Conservation (phyloP, 2,113 vertebrate genomes). For the Prionailurus viverrinus region DNA sequence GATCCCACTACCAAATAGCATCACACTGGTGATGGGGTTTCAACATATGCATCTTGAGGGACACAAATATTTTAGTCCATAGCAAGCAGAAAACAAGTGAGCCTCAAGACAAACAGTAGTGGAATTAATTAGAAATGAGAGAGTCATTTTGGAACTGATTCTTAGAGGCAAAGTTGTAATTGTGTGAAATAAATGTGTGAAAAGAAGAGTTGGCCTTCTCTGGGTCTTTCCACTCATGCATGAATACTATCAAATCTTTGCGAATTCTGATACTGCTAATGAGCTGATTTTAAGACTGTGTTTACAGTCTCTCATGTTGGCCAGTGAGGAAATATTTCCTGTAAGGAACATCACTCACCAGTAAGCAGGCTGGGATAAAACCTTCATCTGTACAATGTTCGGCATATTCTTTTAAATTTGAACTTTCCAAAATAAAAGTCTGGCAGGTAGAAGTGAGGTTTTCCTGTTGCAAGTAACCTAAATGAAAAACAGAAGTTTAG, state of each 20-base stretch:
- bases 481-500: conserved; percentile 71
- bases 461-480: conserved; percentile 98
- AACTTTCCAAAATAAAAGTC: conserved; percentile 96
- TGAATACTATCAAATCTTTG: not conserved
- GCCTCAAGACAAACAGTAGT: not conserved
- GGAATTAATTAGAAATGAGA: conserved; percentile 11
- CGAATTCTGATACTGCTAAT: not conserved
- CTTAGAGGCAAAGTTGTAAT: not conserved
- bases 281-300: not conserved
- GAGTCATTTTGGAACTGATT: conserved; percentile 33
- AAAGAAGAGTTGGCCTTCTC: not conserved
- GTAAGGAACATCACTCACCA: conserved; percentile 90
- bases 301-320: not conserved
- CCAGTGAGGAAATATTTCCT: conserved; percentile 32
- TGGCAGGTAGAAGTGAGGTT: conserved; percentile 93
- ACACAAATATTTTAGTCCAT: not conserved
- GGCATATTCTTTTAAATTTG: conserved; percentile 97
- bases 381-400: conserved; percentile 96
- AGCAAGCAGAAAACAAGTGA: not conserved
- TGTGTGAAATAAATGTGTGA: not conserved
- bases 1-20: not conserved
- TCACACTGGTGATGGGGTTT: not conserved
- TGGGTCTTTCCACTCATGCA: not conserved
- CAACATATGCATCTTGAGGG: not conserved
- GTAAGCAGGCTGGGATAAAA: conserved; percentile 95